Evolutionary conservation across 2,888 invertebrate genomes (phyloP).

Genomic region (Ophioninae sp.): DNA sequence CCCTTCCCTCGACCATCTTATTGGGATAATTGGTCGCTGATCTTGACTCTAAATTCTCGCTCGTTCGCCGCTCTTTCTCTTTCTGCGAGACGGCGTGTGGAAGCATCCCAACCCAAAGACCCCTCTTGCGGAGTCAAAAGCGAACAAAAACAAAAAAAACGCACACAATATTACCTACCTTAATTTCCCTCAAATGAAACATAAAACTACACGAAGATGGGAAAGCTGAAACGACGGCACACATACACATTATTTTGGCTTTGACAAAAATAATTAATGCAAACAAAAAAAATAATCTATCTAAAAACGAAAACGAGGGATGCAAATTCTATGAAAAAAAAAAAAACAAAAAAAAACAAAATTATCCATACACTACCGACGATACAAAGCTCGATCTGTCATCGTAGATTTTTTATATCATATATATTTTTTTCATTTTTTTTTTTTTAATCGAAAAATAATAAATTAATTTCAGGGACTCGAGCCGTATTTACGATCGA

Average conservation of each 20-base stretch:
- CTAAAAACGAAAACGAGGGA: constrained; percentile 32
- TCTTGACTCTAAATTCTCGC: constrained; percentile 45
- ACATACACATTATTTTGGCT: constrained; percentile 14
- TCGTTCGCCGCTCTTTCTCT: constrained; percentile 30
- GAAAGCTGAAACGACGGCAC: constrained; percentile 41
- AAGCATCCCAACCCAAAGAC: background rate
- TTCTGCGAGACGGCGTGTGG: background rate
- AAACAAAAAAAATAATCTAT: background rate
- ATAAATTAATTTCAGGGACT: constrained; percentile 50
- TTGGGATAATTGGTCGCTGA: constrained; percentile 41
- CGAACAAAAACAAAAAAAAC: constrained; percentile 8
- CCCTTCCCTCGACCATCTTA: background rate
- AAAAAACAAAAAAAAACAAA: constrained; percentile 36
- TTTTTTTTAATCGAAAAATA: constrained; percentile 30
- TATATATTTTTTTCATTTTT: constrained; percentile 9
- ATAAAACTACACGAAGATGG: constrained; percentile 29
- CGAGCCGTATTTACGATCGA: constrained; percentile 59
- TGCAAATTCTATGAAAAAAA: constrained; percentile 35
- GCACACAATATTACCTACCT: constrained; percentile 54
- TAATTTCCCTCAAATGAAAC: constrained; percentile 28
- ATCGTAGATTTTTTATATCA: background rate
- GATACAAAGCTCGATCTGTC: constrained; percentile 49
- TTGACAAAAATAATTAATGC: background rate
- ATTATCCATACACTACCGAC: constrained; percentile 24
- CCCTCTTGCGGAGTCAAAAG: constrained; percentile 7